Evolutionary conservation across 2,797 vertebrate species (phyloP).

Genomic region (Limnodromus scolopaceus): DNA sequence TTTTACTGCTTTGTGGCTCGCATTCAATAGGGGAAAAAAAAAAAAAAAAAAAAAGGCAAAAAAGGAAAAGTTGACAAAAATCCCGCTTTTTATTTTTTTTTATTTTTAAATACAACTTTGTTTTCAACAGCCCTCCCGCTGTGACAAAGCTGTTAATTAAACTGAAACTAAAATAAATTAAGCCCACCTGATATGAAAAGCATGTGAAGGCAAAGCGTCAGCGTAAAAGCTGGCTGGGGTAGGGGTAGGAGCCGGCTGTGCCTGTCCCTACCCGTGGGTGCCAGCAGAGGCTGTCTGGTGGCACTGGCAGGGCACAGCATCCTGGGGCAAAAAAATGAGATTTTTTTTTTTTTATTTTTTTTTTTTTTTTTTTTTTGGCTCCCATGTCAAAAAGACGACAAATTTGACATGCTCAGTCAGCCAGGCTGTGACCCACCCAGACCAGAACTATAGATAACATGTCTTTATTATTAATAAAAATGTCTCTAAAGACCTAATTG

Average conservation of each 20-base stretch:
- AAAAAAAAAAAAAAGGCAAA: not conserved
- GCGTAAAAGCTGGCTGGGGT: not conserved
- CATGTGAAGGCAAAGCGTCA: not conserved
- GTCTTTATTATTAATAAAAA: not conserved
- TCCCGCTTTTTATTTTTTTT: not conserved
- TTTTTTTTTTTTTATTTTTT: too few relatives aligned
- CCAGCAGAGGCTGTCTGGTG: not conserved
- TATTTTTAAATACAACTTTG: not conserved
- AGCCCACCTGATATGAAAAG: not conserved
- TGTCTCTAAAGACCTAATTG: not conserved
- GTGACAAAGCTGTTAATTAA: slow-evolving; percentile 65
- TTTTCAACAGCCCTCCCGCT: slow-evolving; percentile 39
- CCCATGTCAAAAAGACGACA: accelerated
- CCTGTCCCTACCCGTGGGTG: too few relatives aligned
- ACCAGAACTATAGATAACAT: not conserved
- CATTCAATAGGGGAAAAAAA: not conserved
- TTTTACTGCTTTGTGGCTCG: slow-evolving; percentile 33
- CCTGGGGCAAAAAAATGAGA: not conserved
- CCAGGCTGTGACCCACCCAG: accelerated
- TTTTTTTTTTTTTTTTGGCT: too few relatives aligned
- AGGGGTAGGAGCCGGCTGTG: not conserved
- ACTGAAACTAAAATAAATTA: slow-evolving; percentile 48
- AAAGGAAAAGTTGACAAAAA: not conserved
- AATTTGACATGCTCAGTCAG: not conserved
- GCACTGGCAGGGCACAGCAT: not conserved